Conservation (phyloP, 1,140 invertebrate genomes). For the Tyrophagus putrescentiae region DNA sequence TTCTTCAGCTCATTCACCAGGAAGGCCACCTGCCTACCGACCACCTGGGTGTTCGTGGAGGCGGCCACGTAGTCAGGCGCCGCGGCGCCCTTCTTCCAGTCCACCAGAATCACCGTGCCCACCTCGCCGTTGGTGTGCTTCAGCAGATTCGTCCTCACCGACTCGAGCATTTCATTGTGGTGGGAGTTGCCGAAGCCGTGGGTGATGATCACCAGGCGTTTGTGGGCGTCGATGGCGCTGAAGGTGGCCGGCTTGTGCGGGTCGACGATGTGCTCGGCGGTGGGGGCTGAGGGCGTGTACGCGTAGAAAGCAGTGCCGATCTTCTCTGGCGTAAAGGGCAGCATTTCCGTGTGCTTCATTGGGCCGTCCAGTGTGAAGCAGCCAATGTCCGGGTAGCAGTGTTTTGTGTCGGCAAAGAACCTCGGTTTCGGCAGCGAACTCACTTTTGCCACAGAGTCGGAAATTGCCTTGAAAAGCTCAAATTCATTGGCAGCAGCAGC, state of each 20-base stretch:
- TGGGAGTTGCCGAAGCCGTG: constrained; percentile 33
- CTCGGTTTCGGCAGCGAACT: no score
- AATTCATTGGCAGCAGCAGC: no score
- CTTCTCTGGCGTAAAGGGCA: constrained; percentile 27
- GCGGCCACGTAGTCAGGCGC: constrained; percentile 32
- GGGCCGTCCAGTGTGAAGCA: constrained; percentile 30
- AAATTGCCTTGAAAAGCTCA: no score
- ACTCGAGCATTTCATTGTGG: constrained; percentile 26
- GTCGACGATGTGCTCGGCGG: constrained; percentile 25
- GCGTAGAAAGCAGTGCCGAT: constrained; percentile 30
- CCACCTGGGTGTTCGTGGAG: constrained; percentile 33
- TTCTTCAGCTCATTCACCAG: constrained; percentile 27
- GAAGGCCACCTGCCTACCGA: constrained; percentile 31
- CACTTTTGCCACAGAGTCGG: no score
- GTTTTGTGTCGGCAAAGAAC: no score
- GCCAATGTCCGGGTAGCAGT: constrained; percentile 33
- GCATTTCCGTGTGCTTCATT: constrained; percentile 28
- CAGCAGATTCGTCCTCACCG: constrained; percentile 2
- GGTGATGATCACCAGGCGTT: constrained; percentile 29
- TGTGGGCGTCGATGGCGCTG: background rate
- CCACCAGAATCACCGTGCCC: constrained; percentile 33
- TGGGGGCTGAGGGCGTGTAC: constrained; percentile 26
- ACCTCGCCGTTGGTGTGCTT: constrained; percentile 22
- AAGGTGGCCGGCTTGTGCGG: background rate
- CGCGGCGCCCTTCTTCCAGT: constrained; percentile 32